Conservation (phyloP, 35 echinoderm and acorn worm genomes). For the Apostichopus japonicus region DNA sequence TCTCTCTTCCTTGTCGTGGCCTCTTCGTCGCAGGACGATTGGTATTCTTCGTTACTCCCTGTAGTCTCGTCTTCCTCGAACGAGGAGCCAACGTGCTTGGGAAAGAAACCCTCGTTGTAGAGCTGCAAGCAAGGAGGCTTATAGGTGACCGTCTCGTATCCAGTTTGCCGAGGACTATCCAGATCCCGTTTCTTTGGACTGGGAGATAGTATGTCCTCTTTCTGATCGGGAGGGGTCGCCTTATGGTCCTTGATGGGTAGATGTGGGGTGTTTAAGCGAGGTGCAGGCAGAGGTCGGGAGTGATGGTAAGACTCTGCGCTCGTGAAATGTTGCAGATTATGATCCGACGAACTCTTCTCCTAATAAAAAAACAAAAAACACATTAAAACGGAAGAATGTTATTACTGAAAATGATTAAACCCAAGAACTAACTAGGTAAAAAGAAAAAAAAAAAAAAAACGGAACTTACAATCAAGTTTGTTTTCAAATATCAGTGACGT, state of each 20-base stretch:
- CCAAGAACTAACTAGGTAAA: too few species aligned
- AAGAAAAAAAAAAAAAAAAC: too few species aligned
- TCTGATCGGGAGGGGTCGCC: not conserved
- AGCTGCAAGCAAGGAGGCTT: not conserved
- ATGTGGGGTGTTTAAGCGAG: constrained; percentile 11
- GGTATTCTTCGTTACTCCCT: not conserved
- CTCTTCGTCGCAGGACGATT: not conserved
- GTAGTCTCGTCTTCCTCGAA: not conserved
- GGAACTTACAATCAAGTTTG: too few species aligned
- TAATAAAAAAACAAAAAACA: not conserved
- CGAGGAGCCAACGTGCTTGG: not conserved
- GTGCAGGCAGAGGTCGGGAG: constrained; percentile 23
- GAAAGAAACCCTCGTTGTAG: not conserved
- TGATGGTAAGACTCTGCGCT: not conserved
- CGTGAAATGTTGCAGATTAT: not conserved
- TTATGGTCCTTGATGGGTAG: not conserved
- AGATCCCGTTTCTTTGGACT: not conserved
- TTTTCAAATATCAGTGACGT: too few species aligned
- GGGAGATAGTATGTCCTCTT: not conserved
- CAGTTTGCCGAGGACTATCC: not conserved
- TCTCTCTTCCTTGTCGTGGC: not conserved
- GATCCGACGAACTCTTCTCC: not conserved
- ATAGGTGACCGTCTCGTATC: not conserved
- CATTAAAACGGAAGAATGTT: too few species aligned
- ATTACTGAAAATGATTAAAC: too few species aligned